phyloP scores from a whole-genome alignment of 2,888 invertebrate genomes.

The Acrobasis repandana region DNA sequence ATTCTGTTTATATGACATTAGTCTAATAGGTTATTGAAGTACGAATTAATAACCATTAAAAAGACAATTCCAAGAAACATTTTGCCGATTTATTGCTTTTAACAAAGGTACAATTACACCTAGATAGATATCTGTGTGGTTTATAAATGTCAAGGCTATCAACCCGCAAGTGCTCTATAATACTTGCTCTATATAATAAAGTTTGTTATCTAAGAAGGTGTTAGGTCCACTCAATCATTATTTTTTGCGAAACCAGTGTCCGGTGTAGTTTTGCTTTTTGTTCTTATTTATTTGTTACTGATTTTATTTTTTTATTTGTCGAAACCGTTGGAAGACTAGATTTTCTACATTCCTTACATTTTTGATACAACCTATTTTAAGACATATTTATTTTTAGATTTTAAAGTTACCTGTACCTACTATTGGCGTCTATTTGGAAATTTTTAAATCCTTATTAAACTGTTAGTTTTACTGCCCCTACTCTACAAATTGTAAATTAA shows the following conservation, averaged over 20 bases:
- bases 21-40: neutral
- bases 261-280: neutral
- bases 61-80: neutral
- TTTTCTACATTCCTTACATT: neutral
- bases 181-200: conserved; percentile 36
- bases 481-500: no score
- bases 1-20: neutral
- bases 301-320: no score
- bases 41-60: neutral
- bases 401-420: no score
- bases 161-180: conserved; percentile 34
- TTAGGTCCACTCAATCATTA: conserved; percentile 1
- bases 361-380: neutral
- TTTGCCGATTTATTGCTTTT: conserved; percentile 10
- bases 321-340: neutral
- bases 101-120: conserved; percentile 15
- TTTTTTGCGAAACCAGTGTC: conserved; percentile 4
- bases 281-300: neutral
- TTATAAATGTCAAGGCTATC: conserved; percentile 42
- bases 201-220: conserved; percentile 27
- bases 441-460: no score
- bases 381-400: no score
- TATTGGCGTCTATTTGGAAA: no score
- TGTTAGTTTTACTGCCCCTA: no score
- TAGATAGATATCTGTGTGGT: neutral